A percentile compares a stretch with the other conserved stretches of the same genome.
Evolutionary conservation across 2,113 vertebrate species (phyloP).

Genomic region (Tamias sibiricus): DNA sequence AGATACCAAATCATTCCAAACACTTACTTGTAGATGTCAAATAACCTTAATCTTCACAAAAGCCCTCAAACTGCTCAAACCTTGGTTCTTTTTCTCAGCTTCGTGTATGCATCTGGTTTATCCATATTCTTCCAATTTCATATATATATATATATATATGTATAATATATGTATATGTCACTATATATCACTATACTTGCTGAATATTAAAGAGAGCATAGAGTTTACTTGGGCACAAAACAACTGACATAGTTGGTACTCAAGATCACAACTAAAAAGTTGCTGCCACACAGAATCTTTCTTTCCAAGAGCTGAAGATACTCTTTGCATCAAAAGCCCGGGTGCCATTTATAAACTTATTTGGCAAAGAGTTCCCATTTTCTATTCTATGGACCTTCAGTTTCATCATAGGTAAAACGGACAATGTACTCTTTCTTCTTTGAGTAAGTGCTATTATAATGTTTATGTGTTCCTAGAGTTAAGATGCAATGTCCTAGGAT

Average conservation of each 20-base stretch:
- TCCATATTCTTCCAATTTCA: slow-evolving; percentile 16
- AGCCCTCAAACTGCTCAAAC: slow-evolving; percentile 1
- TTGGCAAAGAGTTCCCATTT: neutral
- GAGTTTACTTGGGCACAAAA: neutral
- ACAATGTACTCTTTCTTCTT: neutral
- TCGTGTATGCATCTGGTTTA: neutral
- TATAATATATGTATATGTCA: too few relatives aligned
- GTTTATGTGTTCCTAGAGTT: neutral
- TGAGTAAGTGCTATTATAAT: slow-evolving; percentile 20
- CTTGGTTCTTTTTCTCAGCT: neutral
- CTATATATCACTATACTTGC: neutral
- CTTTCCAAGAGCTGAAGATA: slow-evolving; percentile 32
- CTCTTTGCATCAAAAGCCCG: neutral
- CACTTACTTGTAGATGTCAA: slow-evolving; percentile 12
- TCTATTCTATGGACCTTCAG: neutral
- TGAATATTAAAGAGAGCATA: neutral
- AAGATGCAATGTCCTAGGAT: slow-evolving; percentile 26
- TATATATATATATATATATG: too few relatives aligned
- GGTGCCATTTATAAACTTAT: neutral
- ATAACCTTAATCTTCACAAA: slow-evolving; percentile 53
- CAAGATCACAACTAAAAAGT: slow-evolving; percentile 25
- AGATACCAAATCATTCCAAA: slow-evolving; percentile 37
- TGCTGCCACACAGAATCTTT: neutral
- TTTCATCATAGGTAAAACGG: slow-evolving; percentile 31
- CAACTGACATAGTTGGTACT: neutral